These are phyloP conservation scores for Clarias platycephalus DNA, from an alignment of 2,797 vertebrate species.

Conservation along the genomic window DNA sequence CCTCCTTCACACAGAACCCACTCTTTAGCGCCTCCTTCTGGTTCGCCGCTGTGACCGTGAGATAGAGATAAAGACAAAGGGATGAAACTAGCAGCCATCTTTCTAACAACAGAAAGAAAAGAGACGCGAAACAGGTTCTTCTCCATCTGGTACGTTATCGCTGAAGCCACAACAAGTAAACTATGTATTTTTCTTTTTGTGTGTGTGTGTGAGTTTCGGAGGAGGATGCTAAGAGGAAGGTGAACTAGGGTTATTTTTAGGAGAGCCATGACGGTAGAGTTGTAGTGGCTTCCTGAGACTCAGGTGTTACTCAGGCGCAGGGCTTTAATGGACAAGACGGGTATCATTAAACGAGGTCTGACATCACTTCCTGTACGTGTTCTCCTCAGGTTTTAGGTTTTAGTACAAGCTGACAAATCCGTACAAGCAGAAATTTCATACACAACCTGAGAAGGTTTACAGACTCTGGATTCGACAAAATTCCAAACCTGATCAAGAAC, in stretches of 20 bases:
- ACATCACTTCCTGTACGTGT: not conserved
- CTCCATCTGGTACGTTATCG: conserved; percentile 22
- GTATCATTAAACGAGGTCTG: not conserved
- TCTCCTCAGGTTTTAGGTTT: not conserved
- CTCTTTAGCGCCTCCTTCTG: conserved; percentile 93
- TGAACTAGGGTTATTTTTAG: conserved; percentile 38
- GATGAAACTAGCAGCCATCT: not conserved
- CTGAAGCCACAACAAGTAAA: conserved; percentile 17
- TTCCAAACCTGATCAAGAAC: not conserved
- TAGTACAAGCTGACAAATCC: not conserved
- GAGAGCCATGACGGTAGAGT: conserved; percentile 7
- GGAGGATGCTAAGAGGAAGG: conserved; percentile 28
- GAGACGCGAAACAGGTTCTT: conserved; percentile 31
- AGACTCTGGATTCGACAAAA: not conserved
- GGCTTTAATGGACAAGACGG: conserved; percentile 1
- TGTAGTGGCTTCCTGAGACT: conserved; percentile 27
- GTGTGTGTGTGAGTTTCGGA: conserved; percentile 7
- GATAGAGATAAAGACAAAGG: not conserved
- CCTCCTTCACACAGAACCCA: conserved; percentile 92
- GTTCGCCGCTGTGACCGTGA: conserved; percentile 84
- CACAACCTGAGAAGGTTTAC: not conserved
- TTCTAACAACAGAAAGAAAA: not conserved
- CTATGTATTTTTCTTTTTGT: not conserved
- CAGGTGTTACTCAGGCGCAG: not conserved
- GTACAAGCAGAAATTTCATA: not conserved